phyloP scores from a whole-genome alignment of 1,140 invertebrate genomes.

The Lasioglossum albipes region DNA sequence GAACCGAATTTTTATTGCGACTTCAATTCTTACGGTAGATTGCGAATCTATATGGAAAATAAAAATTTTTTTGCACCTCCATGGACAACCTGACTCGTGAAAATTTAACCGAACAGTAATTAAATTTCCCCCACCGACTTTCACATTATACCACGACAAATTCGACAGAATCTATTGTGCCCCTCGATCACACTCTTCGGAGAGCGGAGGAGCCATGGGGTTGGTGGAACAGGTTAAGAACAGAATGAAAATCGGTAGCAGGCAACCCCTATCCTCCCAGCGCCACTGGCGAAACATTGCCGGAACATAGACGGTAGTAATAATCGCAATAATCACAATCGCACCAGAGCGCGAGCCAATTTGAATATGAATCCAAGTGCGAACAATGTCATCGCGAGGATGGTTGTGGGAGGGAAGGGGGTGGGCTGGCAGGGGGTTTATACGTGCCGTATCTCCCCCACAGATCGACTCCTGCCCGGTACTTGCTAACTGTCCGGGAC shows the following conservation, averaged over 20 bases:
- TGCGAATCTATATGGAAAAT: too few relatives aligned
- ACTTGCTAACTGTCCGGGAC: constrained; percentile 77
- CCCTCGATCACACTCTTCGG: not conserved
- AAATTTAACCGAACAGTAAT: too few relatives aligned
- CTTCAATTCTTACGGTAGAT: too few relatives aligned
- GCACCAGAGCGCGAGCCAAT: constrained; percentile 75
- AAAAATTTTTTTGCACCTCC: too few relatives aligned
- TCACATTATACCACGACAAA: too few relatives aligned
- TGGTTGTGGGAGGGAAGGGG: constrained; percentile 40
- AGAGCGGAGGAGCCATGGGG: not conserved
- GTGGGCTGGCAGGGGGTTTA: constrained; percentile 64
- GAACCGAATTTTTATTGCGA: too few relatives aligned
- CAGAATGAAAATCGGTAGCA: constrained; percentile 47
- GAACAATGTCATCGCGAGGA: constrained; percentile 78
- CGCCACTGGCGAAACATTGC: constrained; percentile 65
- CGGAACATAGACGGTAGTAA: constrained; percentile 73
- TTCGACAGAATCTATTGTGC: not conserved
- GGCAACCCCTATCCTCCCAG: constrained; percentile 31
- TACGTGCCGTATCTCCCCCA: constrained; percentile 80
- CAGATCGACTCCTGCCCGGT: constrained; percentile 74
- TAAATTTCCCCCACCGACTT: too few relatives aligned
- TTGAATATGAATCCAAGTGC: constrained; percentile 80
- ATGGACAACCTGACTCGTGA: too few relatives aligned
- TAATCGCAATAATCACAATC: constrained; percentile 79
- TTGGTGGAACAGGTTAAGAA: constrained; percentile 19